phyloP scores from a whole-genome alignment of 2,888 invertebrate species.

The Rhaphigaster nebulosa region DNA sequence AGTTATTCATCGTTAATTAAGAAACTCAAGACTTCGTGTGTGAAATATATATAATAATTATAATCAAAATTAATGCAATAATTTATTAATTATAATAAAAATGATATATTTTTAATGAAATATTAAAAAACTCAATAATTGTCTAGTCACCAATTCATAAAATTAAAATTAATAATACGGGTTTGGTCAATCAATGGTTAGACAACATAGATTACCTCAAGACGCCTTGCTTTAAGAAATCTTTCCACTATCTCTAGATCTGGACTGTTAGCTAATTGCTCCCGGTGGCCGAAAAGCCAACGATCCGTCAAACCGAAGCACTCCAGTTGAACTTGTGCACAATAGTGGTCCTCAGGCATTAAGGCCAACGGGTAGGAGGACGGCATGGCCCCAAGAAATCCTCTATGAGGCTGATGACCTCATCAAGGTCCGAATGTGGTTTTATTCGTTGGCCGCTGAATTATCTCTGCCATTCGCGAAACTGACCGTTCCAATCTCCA shows the following conservation, averaged over 20 bases:
- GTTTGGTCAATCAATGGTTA: background rate
- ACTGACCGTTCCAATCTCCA: background rate
- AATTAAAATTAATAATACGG: no score
- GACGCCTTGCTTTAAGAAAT: background rate
- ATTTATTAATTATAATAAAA: no score
- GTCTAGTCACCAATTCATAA: no score
- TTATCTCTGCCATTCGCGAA: background rate
- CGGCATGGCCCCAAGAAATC: background rate
- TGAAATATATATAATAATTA: no score
- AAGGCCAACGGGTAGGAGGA: background rate
- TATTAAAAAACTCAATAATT: no score
- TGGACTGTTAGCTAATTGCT: background rate
- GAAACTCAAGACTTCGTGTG: no score
- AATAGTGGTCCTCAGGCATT: background rate
- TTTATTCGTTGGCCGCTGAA: background rate
- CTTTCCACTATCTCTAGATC: background rate
- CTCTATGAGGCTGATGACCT: background rate
- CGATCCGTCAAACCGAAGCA: no score
- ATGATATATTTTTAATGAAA: no score
- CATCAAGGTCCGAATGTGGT: slow-evolving; percentile 1
- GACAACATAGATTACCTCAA: no score
- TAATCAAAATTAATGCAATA: no score
- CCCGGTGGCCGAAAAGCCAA: no score
- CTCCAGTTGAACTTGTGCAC: background rate
- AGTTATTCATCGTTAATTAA: no score